phyloP scores from a whole-genome alignment of 2,113 vertebrate genomes.

The Thunnus thynnus region DNA sequence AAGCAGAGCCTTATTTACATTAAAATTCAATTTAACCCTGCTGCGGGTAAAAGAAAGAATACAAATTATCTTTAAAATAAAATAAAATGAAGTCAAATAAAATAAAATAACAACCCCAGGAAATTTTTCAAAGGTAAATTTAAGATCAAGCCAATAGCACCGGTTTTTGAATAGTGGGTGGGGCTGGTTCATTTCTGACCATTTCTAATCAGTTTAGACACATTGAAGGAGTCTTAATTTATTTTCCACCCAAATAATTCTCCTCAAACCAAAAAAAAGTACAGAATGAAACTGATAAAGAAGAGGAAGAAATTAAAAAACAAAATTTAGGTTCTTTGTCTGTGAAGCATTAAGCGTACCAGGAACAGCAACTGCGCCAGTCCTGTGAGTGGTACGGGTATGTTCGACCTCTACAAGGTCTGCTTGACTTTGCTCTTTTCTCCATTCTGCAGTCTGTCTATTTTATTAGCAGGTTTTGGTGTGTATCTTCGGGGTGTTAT shows the following conservation, averaged over 20 bases:
- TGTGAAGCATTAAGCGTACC: constrained; percentile 71
- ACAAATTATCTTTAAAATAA: constrained; percentile 25
- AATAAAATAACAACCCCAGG: constrained; percentile 43
- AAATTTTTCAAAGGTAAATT: constrained; percentile 63
- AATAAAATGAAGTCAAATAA: constrained; percentile 19
- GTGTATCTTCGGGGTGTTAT: constrained; percentile 70
- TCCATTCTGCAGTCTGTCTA: constrained; percentile 57
- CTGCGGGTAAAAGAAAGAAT: constrained; percentile 50
- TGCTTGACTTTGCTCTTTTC: constrained; percentile 77
- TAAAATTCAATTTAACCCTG: constrained; percentile 67
- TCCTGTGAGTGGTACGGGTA: constrained; percentile 56
- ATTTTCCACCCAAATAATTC: constrained; percentile 46
- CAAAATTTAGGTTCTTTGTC: constrained; percentile 51
- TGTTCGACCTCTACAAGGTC: constrained; percentile 56
- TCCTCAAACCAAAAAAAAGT: constrained; percentile 41
- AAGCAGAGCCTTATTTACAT: constrained; percentile 78
- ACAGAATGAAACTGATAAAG: constrained; percentile 11
- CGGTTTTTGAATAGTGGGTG: constrained; percentile 55
- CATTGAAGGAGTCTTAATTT: constrained; percentile 49
- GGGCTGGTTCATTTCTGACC: constrained; percentile 56
- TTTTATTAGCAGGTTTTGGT: constrained; percentile 71
- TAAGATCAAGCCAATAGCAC: constrained; percentile 80
- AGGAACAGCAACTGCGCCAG: constrained; percentile 56
- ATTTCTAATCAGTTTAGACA: constrained; percentile 56
- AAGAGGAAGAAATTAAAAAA: constrained; percentile 42